phyloP scores from a whole-genome alignment of 35 echinoderm and acorn worm genomes.

The Hemicentrotus pulcherrimus region DNA sequence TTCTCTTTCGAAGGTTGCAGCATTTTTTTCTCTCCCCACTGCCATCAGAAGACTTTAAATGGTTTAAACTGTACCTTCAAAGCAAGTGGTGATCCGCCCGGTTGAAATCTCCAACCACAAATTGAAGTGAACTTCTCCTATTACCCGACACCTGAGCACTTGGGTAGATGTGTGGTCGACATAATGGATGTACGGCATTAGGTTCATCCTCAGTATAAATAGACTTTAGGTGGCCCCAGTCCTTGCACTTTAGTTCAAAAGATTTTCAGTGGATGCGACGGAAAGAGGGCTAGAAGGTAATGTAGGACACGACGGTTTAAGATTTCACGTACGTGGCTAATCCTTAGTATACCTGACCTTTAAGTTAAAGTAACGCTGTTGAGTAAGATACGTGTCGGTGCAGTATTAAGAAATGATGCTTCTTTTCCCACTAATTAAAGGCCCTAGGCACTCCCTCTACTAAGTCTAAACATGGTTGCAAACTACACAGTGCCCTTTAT shows the following conservation, averaged over 20 bases:
- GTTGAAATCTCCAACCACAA: not conserved
- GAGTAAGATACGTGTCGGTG: not conserved
- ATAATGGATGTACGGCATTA: not conserved
- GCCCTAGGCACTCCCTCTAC: not conserved
- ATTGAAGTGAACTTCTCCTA: slow-evolving; percentile 11
- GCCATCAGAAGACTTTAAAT: not conserved
- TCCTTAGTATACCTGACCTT: not conserved
- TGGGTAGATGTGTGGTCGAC: not conserved
- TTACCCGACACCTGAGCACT: not conserved
- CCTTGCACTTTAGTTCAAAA: not conserved
- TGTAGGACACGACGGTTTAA: not conserved
- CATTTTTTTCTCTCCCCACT: not conserved
- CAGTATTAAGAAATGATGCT: not conserved
- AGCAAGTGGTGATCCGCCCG: not conserved
- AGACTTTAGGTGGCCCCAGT: not conserved
- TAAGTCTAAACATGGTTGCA: not conserved
- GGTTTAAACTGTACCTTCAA: not conserved
- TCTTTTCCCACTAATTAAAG: not conserved
- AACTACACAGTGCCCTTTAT: not conserved
- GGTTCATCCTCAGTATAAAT: slow-evolving; percentile 5
- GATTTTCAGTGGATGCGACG: not conserved
- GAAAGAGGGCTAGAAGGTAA: not conserved
- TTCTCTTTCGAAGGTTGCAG: not conserved
- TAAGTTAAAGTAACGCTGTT: slow-evolving; percentile 6
- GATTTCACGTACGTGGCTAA: not conserved